Evolutionary conservation across 1,140 invertebrate species (phyloP).

Genomic region (Orchesella cincta): DNA sequence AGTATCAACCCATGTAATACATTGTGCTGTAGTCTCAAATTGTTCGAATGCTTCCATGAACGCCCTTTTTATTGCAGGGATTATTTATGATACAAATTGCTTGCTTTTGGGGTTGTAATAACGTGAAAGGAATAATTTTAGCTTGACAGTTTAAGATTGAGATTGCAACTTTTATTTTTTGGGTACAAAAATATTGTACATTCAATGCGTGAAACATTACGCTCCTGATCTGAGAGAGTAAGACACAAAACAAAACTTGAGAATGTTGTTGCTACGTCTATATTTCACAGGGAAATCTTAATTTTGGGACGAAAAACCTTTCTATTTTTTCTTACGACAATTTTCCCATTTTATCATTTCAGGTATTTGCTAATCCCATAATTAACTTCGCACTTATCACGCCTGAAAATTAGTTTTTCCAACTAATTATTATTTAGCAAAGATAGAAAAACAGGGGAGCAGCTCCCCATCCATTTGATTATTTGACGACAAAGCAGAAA

Average conservation of each 20-base stretch:
- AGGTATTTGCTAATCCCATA: too few relatives aligned
- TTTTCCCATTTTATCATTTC: too few relatives aligned
- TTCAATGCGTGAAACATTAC: too few relatives aligned
- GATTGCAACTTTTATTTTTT: not conserved
- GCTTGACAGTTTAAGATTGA: slow-evolving; percentile 5
- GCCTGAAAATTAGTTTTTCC: slow-evolving; percentile 24
- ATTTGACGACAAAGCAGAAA: not conserved
- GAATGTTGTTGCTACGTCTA: too few relatives aligned
- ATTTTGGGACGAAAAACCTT: too few relatives aligned
- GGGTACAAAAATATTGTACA: not conserved
- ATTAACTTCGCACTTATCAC: too few relatives aligned
- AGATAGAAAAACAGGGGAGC: not conserved
- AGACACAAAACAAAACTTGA: too few relatives aligned
- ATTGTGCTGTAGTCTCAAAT: not conserved
- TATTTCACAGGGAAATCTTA: too few relatives aligned
- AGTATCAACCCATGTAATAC: too few relatives aligned
- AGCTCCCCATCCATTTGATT: not conserved
- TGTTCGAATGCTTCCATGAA: slow-evolving; percentile 24
- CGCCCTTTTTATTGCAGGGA: slow-evolving; percentile 9
- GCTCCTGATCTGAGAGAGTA: not conserved
- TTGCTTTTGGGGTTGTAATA: slow-evolving; percentile 10
- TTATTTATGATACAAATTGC: slow-evolving; percentile 29
- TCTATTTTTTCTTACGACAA: too few relatives aligned
- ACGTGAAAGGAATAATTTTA: slow-evolving; percentile 19
- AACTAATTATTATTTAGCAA: slow-evolving; percentile 19